A percentile compares a stretch with the other conserved stretches of the same genome.
Evolutionary conservation across 2,888 invertebrate genomes (phyloP).

Genomic region (Altica lythri): DNA sequence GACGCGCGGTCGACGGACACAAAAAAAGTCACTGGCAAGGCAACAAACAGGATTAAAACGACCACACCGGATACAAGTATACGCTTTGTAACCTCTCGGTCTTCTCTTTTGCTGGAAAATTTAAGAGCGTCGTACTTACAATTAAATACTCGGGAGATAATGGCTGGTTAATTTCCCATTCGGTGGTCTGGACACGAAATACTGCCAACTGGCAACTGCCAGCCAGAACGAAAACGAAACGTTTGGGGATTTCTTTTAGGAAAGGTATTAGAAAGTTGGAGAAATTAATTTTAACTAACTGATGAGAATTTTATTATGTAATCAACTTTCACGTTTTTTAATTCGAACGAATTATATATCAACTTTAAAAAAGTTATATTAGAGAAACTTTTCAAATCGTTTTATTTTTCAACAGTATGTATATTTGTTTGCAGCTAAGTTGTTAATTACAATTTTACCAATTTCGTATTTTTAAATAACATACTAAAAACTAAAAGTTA

Average conservation of each 20-base stretch:
- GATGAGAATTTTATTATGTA: conserved; percentile 12
- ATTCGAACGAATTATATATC: too few relatives aligned
- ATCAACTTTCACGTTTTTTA: too few relatives aligned
- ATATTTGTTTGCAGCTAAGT: too few relatives aligned
- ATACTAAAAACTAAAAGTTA: too few relatives aligned
- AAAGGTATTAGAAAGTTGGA: conserved; percentile 22
- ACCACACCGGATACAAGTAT: conserved; percentile 43
- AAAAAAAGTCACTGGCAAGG: conserved; percentile 38
- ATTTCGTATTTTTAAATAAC: too few relatives aligned
- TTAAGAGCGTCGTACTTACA: conserved; percentile 38
- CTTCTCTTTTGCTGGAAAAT: conserved; percentile 36
- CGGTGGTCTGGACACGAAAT: conserved; percentile 30
- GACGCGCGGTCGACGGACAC: conserved; percentile 45
- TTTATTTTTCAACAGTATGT: too few relatives aligned
- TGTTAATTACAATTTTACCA: too few relatives aligned
- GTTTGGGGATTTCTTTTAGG: conserved; percentile 18
- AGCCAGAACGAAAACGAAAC: conserved; percentile 24
- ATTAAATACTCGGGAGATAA: conserved; percentile 41
- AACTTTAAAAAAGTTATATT: too few relatives aligned
- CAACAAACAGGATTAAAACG: conserved; percentile 30
- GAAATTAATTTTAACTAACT: conserved; percentile 21
- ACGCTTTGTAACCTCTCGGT: conserved; percentile 39
- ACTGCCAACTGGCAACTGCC: conserved; percentile 17
- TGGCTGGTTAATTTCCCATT: conserved; percentile 36
- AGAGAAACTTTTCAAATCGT: too few relatives aligned